Conservation (phyloP, 2,888 invertebrate genomes). For the Sisyra nigra region DNA sequence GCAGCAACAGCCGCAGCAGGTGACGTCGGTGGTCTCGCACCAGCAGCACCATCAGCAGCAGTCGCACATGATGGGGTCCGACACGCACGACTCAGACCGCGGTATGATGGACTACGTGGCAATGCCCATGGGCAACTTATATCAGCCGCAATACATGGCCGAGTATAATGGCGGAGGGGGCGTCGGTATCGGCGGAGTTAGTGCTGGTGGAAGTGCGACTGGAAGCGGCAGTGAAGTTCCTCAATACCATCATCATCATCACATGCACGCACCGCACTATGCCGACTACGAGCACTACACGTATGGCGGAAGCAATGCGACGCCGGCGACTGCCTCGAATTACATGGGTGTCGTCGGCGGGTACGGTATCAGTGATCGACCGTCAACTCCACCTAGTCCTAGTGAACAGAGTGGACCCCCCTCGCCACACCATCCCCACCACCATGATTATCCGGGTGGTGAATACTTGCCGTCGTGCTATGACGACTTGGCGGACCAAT, state of each 20-base stretch:
- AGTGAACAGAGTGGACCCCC: conserved; percentile 38
- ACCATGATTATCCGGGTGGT: conserved; percentile 22
- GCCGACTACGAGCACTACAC: conserved; percentile 42
- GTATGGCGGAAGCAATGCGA: conserved; percentile 27
- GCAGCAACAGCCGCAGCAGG: conserved; percentile 52
- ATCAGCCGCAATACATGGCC: conserved; percentile 21
- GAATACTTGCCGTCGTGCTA: conserved; percentile 47
- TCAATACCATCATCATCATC: conserved; percentile 29
- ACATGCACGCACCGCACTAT: conserved; percentile 31
- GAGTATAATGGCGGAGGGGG: conserved; percentile 22
- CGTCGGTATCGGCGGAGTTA: too few relatives aligned
- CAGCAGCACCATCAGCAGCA: conserved; percentile 35
- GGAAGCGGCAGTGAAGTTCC: conserved; percentile 8
- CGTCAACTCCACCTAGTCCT: conserved; percentile 36
- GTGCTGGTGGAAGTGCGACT: too few relatives aligned
- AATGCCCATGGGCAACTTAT: conserved; percentile 27
- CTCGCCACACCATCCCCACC: conserved; percentile 29
- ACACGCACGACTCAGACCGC: conserved; percentile 34
- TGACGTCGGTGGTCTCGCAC: conserved; percentile 51
- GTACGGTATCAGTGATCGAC: conserved; percentile 26
- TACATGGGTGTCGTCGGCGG: conserved; percentile 23
- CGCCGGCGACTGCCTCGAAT: conserved; percentile 15
- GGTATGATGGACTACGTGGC: conserved; percentile 35
- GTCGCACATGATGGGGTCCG: not conserved
- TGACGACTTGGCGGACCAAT: conserved; percentile 43